These are phyloP conservation scores for Pammene aurita DNA, from an alignment of 2,888 invertebrate genomes.

Conservation along the genomic window DNA sequence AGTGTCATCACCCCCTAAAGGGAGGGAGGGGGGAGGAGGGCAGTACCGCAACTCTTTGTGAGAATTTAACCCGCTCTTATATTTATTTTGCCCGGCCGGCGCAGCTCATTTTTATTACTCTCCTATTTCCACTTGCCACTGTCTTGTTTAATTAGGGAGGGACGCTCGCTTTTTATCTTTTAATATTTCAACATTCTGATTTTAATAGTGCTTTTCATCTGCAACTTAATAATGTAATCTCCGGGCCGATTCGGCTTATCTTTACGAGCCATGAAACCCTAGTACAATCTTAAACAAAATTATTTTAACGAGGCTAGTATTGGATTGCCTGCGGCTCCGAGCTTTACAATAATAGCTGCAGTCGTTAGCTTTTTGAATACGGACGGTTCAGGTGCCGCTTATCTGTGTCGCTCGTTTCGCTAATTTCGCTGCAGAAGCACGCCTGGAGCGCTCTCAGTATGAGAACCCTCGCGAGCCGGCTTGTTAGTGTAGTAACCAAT, in stretches of 20 bases:
- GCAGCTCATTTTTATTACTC: slow-evolving; percentile 61
- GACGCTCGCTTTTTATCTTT: slow-evolving; percentile 47
- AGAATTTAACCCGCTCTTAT: slow-evolving; percentile 62
- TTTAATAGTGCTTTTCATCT: slow-evolving; percentile 31
- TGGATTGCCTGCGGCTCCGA: slow-evolving; percentile 18
- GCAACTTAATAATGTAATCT: slow-evolving; percentile 20
- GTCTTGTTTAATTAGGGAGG: slow-evolving; percentile 60
- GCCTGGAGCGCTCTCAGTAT: slow-evolving; percentile 44
- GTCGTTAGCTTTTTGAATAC: slow-evolving; percentile 41
- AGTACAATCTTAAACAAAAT: slow-evolving; percentile 34
- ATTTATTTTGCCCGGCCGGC: slow-evolving; percentile 55
- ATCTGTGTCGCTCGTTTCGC: slow-evolving; percentile 42
- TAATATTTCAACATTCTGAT: slow-evolving; percentile 44
- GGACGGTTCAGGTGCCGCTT: slow-evolving; percentile 38
- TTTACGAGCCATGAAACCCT: slow-evolving; percentile 25
- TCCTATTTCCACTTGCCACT: slow-evolving; percentile 47
- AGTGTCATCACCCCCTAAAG: slow-evolving; percentile 22
- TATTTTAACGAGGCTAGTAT: slow-evolving; percentile 39
- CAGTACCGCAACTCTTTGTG: slow-evolving; percentile 49
- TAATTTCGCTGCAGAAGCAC: slow-evolving; percentile 48
- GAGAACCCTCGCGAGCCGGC: slow-evolving; percentile 46
- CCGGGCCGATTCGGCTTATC: slow-evolving; percentile 30
- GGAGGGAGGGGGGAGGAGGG: neutral
- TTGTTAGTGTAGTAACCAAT: slow-evolving; percentile 27
- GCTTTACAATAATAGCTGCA: slow-evolving; percentile 38